These are phyloP conservation scores for Metalampra italica DNA, from an alignment of 2,888 invertebrate genomes.

Conservation along the genomic window DNA sequence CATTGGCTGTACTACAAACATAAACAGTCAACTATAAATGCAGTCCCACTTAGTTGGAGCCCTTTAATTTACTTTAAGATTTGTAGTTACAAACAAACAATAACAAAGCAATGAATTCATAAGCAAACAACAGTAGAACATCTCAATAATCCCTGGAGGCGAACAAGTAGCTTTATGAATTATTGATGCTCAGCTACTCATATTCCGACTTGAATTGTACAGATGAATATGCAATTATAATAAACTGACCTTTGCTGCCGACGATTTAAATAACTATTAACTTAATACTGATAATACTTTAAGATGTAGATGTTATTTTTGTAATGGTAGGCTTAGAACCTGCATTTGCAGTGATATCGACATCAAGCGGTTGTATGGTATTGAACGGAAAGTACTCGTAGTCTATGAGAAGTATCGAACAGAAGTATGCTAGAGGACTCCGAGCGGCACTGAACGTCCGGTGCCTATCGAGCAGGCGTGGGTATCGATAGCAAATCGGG, in stretches of 20 bases:
- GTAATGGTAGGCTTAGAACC: conserved; percentile 52
- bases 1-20: too few relatives aligned
- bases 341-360: conserved; percentile 51
- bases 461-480: conserved; percentile 50
- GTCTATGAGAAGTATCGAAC: conserved; percentile 9
- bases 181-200: conserved; percentile 62
- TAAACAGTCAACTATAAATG: too few relatives aligned
- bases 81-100: conserved; percentile 7
- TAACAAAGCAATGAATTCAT: conserved; percentile 20
- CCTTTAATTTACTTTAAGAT: conserved; percentile 13
- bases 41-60: too few relatives aligned
- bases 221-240: conserved; percentile 64
- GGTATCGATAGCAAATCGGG: conserved; percentile 65
- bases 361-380: conserved; percentile 24
- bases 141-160: conserved; percentile 56
- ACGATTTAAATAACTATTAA: conserved; percentile 59
- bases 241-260: conserved; percentile 58
- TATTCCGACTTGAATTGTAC: conserved; percentile 48
- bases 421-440: conserved; percentile 12
- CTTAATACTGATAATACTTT: conserved; percentile 38
- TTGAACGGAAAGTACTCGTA: conserved; percentile 8
- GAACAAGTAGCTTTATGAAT: conserved; percentile 62
- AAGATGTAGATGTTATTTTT: conserved; percentile 44
- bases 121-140: conserved; percentile 36
- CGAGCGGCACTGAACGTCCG: conserved; percentile 36